Evolutionary conservation across 37 sponge, comb jelly and placozoan genomes (phyloP).

Genomic region (Beroe ovata): DNA sequence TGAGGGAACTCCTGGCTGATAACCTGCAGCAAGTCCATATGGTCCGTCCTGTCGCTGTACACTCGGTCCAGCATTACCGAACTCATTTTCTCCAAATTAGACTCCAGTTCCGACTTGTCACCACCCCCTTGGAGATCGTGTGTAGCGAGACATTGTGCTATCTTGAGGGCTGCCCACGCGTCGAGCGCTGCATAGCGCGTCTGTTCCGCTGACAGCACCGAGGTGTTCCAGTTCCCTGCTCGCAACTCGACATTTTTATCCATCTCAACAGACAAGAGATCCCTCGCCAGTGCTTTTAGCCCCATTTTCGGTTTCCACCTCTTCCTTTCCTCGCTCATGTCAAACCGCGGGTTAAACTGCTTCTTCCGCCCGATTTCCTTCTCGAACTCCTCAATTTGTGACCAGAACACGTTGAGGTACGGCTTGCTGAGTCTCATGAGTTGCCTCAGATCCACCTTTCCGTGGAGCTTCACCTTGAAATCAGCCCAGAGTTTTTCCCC

Average conservation of each 20-base stretch:
- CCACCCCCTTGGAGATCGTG: neutral
- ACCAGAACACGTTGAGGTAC: neutral
- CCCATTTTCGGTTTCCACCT: slow-evolving; percentile 15
- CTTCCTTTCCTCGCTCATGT: neutral
- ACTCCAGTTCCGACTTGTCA: neutral
- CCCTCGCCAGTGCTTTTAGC: neutral
- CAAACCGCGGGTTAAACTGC: slow-evolving; percentile 48
- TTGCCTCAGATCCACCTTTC: slow-evolving; percentile 28
- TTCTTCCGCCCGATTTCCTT: neutral
- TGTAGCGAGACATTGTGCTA: slow-evolving; percentile 11
- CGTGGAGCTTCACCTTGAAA: neutral
- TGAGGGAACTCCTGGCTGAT: neutral
- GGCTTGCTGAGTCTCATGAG: slow-evolving; percentile 29
- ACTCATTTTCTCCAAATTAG: neutral
- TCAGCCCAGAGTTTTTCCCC: slow-evolving; percentile 35
- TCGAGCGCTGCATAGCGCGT: slow-evolving; percentile 19
- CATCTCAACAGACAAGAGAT: neutral
- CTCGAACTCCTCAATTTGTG: slow-evolving; percentile 14
- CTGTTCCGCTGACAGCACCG: neutral
- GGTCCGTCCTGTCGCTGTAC: slow-evolving; percentile 12
- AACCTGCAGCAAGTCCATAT: slow-evolving; percentile 13
- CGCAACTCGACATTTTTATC: slow-evolving; percentile 28
- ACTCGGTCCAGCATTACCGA: neutral
- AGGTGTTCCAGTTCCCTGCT: slow-evolving; percentile 51
- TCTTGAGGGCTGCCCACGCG: slow-evolving; percentile 38